Conservation (phyloP, 2,797 vertebrate species). For the Eidolon dupreanum region DNA sequence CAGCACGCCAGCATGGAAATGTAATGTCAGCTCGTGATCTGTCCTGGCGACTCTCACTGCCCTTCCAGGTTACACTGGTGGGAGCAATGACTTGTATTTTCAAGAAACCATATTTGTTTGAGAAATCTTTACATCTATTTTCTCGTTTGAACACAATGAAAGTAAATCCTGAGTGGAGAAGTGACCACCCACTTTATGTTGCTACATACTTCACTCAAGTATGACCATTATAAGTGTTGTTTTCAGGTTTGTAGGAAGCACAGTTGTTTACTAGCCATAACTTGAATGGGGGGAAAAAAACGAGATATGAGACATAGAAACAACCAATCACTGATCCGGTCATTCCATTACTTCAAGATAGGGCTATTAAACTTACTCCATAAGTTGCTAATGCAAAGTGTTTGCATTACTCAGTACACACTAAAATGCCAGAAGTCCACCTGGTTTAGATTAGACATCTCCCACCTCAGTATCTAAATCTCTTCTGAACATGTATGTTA, state of each 20-base stretch:
- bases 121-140: conserved; percentile 34
- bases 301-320: neutral
- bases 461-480: neutral
- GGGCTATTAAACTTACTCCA: neutral
- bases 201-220: neutral
- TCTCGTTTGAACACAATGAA: conserved; percentile 18
- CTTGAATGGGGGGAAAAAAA: neutral
- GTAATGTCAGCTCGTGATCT: neutral
- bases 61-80: neutral
- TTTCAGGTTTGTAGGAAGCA: neutral
- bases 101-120: conserved; percentile 15
- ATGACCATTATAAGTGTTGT: neutral
- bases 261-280: neutral
- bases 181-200: neutral
- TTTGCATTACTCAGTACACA: neutral
- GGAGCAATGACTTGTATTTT: conserved; percentile 21
- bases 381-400: neutral
- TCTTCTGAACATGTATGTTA: neutral
- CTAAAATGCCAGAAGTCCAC: neutral
- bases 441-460: neutral
- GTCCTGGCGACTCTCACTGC: neutral
- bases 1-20: neutral
- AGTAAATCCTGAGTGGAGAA: neutral
- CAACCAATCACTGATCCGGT: neutral
- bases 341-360: neutral